These are phyloP conservation scores for Phalacrocorax aristotelis DNA, from an alignment of 2,113 vertebrate genomes.

Conservation along the genomic window DNA sequence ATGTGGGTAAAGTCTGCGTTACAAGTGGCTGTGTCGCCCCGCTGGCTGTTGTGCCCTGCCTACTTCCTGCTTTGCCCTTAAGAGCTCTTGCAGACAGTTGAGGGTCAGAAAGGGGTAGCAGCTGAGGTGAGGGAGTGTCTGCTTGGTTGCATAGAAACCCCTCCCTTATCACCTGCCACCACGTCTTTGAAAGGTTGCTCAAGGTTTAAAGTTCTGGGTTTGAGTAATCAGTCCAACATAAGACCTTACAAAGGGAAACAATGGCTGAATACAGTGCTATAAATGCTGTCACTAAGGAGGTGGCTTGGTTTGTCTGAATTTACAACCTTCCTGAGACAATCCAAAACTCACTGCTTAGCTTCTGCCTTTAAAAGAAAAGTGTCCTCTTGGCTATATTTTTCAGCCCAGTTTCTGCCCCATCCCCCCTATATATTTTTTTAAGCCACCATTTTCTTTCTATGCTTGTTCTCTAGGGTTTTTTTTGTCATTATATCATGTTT, in stretches of 20 bases:
- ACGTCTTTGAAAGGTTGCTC: constrained; percentile 14
- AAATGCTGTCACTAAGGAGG: constrained; percentile 33
- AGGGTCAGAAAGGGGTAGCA: background rate
- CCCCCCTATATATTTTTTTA: background rate
- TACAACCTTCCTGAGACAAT: constrained; percentile 7
- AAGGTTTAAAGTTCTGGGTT: constrained; percentile 59
- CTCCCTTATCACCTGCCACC: constrained; percentile 19
- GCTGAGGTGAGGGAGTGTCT: background rate
- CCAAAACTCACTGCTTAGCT: background rate
- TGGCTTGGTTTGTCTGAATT: background rate
- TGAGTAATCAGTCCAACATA: background rate
- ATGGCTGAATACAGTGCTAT: constrained; percentile 16
- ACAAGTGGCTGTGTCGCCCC: background rate
- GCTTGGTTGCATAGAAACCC: background rate
- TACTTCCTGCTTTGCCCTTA: background rate
- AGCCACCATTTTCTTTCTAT: constrained; percentile 50
- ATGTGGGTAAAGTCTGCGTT: background rate
- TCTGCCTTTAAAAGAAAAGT: background rate
- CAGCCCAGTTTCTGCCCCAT: background rate
- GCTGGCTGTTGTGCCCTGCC: background rate
- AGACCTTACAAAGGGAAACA: constrained; percentile 17
- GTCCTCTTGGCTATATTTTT: background rate
- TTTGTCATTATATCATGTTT: constrained; percentile 51
- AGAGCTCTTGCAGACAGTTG: background rate
- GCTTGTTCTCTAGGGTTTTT: constrained; percentile 5